Conservation (phyloP, 2,888 invertebrate species). For the Abrostola tripartita region DNA sequence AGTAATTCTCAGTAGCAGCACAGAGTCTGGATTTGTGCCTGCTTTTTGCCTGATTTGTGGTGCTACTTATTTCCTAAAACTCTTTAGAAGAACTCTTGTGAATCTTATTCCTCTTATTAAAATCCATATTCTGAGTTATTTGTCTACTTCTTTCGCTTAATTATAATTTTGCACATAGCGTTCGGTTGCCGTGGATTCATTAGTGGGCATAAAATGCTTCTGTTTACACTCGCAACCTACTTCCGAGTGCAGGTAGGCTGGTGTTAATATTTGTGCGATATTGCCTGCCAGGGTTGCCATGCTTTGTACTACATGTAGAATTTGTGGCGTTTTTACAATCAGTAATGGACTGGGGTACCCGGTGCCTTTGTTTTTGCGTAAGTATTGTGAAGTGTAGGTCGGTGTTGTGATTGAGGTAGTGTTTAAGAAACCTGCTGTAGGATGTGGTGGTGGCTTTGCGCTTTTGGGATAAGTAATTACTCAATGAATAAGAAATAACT, state of each 20-base stretch:
- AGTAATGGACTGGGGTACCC: background rate
- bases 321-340: background rate
- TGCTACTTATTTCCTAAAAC: background rate
- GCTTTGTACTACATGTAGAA: background rate
- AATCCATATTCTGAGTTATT: background rate
- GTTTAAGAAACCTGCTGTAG: too few relatives aligned
- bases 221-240: constrained; percentile 50
- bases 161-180: constrained; percentile 22
- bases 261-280: constrained; percentile 49
- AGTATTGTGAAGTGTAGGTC: background rate
- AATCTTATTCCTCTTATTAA: background rate
- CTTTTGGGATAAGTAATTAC: too few relatives aligned
- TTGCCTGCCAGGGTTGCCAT: constrained; percentile 37
- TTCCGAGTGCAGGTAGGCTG: constrained; percentile 32
- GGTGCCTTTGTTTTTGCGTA: background rate
- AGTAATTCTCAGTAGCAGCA: too few relatives aligned
- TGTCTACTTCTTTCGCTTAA: constrained; percentile 15
- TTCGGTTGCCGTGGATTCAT: constrained; percentile 31
- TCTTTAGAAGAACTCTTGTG: too few relatives aligned
- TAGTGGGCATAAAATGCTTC: constrained; percentile 44
- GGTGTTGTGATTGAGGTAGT: too few relatives aligned
- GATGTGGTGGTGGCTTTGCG: too few relatives aligned
- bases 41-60: background rate
- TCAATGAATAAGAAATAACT: too few relatives aligned
- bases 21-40: too few relatives aligned